Evolutionary conservation across 2,888 invertebrate species (phyloP), one percentile per base, ranked within the genome.

Genomic region (Hydropsyche betteni): DNA sequence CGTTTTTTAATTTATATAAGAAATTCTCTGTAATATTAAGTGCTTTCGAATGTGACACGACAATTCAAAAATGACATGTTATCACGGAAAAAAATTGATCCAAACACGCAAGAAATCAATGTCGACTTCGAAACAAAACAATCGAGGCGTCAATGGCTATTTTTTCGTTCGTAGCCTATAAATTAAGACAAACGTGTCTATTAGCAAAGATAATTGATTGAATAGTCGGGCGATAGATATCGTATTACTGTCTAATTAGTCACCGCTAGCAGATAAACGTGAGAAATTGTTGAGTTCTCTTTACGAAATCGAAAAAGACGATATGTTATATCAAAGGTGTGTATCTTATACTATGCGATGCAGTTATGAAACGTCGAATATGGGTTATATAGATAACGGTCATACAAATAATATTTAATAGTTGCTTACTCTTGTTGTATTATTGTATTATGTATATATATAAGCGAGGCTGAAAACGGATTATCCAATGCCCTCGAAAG

Each of bases 281-380:
- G 64, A 33, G 64, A 64, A 64, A 36, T 64, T 34, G 36, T 44
- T 10, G 44, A 36, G 58, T 14, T 36, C 4, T 36, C 34, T 64
- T 58, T 58, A 16, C 58, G 58, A 58, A 64, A 36, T 36, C 34
- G 64, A 34, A 0, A 36, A 5, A 16, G 61, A 24, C 61, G 61
- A 61, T 33, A n/a, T 36, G 36, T 64, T 44, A 44, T 44, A 10
- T 44, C 10, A 1, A 8, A 8, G 7, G 44, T 44, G 44, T 44
- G 44, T 44, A 10, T 44, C 6, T 44, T 1, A 36, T 64, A 10
- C 34, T 64, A 2, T 55, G n/a, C 3, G 55, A 64, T 33, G 36
- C 64, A n/a, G 64, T 64, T 64, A 64, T 64, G 64, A 64, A 64
- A 64, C 36, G 1, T 64, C 64, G 36, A 64, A 64, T 36, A 64